Conservation (phyloP, 2,888 invertebrate species). For the Agrypnus murinus region DNA sequence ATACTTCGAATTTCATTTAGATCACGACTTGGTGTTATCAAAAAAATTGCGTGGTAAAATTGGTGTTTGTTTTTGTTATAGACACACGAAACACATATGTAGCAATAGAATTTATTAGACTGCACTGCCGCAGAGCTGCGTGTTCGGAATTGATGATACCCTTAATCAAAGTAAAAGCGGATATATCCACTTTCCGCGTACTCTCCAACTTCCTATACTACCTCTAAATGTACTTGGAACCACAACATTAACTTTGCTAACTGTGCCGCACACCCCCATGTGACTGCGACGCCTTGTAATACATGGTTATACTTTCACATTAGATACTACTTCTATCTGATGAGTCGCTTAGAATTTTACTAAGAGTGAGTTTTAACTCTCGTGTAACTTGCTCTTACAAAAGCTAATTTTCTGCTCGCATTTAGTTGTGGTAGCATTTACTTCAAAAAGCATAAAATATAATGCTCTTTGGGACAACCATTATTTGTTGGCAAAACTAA, state of each 20-base stretch:
- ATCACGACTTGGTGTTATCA: neutral
- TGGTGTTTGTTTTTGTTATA: slow-evolving; percentile 41
- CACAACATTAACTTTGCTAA: slow-evolving; percentile 47
- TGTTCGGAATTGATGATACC: slow-evolving; percentile 50
- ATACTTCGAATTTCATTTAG: neutral
- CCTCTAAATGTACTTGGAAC: slow-evolving; percentile 45
- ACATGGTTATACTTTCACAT: slow-evolving; percentile 23
- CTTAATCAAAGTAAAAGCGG: slow-evolving; percentile 53
- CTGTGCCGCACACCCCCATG: slow-evolving; percentile 27
- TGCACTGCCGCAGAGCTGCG: slow-evolving; percentile 51
- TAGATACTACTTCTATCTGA: too few relatives aligned
- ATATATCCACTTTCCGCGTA: slow-evolving; percentile 51
- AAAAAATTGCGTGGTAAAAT: slow-evolving; percentile 20
- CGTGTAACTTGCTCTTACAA: too few relatives aligned
- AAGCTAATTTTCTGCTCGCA: too few relatives aligned
- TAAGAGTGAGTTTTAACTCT: too few relatives aligned
- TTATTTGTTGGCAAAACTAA: too few relatives aligned
- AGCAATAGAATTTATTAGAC: slow-evolving; percentile 49
- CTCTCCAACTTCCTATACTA: slow-evolving; percentile 48
- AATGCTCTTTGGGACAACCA: too few relatives aligned
- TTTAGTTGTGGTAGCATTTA: too few relatives aligned
- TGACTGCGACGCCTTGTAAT: slow-evolving; percentile 28
- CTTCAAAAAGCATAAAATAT: too few relatives aligned
- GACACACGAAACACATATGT: slow-evolving; percentile 43
- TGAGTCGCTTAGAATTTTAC: too few relatives aligned